A percentile compares a stretch with the other conserved stretches of the same genome.
Conservation (phyloP, 2,888 invertebrate genomes). For the Ramazzottius varieornatus region DNA sequence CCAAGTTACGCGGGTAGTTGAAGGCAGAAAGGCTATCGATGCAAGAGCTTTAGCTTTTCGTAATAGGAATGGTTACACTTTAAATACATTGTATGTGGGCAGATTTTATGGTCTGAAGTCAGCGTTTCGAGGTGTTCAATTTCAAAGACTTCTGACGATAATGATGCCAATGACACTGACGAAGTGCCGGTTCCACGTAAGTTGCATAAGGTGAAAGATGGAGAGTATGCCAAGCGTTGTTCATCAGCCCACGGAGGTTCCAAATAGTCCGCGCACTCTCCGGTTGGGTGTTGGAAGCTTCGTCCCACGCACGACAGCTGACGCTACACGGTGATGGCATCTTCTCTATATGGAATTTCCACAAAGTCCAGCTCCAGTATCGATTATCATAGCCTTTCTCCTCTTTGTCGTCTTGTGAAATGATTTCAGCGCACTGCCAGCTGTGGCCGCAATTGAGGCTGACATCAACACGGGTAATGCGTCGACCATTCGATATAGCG, state of each 20-base stretch:
- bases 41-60: no score
- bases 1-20: no score
- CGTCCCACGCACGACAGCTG: not conserved
- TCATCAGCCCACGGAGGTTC: slow-evolving; percentile 5
- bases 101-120: no score
- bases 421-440: not conserved
- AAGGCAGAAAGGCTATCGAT: no score
- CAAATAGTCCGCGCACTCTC: not conserved
- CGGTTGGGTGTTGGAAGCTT: not conserved
- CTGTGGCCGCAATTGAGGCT: not conserved
- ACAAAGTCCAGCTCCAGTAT: slow-evolving; percentile 3
- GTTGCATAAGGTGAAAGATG: not conserved
- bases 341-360: not conserved
- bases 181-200: not conserved
- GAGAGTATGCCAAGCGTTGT: not conserved
- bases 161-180: no score
- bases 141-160: no score
- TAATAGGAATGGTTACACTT: no score
- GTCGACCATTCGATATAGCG: not conserved
- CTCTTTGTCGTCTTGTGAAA: no score
- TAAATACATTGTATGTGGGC: no score
- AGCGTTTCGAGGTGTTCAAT: no score
- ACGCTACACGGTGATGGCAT: slow-evolving; percentile 1
- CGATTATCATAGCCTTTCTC: slow-evolving; percentile 4
- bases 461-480: not conserved